Base-by-base conservation (phyloP, 1,140 invertebrate species). In the Drosophila novamexicana region DNA sequence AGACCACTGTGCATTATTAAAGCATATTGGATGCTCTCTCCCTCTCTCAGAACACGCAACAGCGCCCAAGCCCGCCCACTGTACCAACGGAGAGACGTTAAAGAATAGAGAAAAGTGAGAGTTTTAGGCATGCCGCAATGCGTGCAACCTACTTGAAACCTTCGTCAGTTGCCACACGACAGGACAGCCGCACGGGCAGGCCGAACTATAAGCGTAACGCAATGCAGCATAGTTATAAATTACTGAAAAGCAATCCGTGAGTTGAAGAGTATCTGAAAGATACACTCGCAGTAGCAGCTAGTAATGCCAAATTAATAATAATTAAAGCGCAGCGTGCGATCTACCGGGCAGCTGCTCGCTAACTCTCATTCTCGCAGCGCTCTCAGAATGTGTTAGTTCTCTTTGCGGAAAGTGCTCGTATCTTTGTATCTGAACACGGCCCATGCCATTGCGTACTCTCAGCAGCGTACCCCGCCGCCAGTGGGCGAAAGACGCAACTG, bases 401-500 rank as follows among this genome's bases (percentile, higher is more conserved):
- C 74, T 82, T 82, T 64, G 83, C 76, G 50, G 77, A 88, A 70
- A 71, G 54, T 79, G 74, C 57, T 88, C 75, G 47, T 76, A 88
- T 76, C 75, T 68, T 79, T 72, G 39, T 85, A 81, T 88, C 79
- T 67, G 67, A 82, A 74, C 34, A 45, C 45, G 62, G 16, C 62
- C 49, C 67, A 75, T 72, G 67, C 59, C 52, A 53, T 37, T 71
- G 73, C 74, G 52, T 79, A 79, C 81, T 84, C 81, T 85, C 81
- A 34, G 72, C 77, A 72, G 65, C 80, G 50, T 64, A 39, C 54
- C 39, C 77, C 54, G 45, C 54, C 63, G 78, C 39, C 79, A 80
- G 78, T 81, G 81, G 81, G 74, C 81, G 81, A 84, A 85, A 85
- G 78, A 84, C 77, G 77, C 81, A 85, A 84, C 74, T 78, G 71